Evolutionary conservation across 2,888 invertebrate genomes (phyloP), one percentile per base, ranked within the genome.

Genomic region (Lasioglossum morio): DNA sequence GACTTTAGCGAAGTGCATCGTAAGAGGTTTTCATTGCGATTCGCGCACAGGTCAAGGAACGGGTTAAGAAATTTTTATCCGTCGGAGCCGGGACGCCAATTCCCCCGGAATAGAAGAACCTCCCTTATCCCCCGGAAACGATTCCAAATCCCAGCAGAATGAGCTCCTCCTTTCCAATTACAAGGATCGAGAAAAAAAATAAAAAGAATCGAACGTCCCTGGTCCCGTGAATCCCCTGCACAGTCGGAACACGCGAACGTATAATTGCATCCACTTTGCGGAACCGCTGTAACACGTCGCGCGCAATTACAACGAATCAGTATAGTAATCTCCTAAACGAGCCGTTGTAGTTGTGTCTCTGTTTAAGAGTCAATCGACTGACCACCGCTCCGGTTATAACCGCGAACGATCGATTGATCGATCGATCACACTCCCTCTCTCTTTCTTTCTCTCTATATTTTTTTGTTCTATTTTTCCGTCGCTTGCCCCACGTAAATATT

Each of bases 211-310:
- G 53, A 72, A 60, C 63, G 16, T 27, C 46, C 5, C 53, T 23
- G 23, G 34, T 34, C 34, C 34, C 10, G 66, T 34, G 34, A 34
- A 34, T 34, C 34, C 23, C 10, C 19, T 66, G 8, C 66, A 34
- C 66, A 10, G 60, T 30, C 34, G 66, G 19, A 37, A 66, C 34
- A 23, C 23, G 34, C 66, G 34, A 14, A 23, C 66, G 82, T 73
- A 81, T 88, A 87, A 88, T 87, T 78, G 82, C 80, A 19, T 78
- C 72, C 73, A 81, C 85, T 85, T 75, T 57, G 19, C 63, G 46
- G 57, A 27, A 27, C 40, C 77, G 72, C 76, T 81, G 34, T 66
- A 66, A 66, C 79, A 57, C 66, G 53, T 10, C 53, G 37, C 3
- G 46, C 66, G 76, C 53, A 73, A 74, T 80, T 85, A 85, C n/a